Evolutionary conservation across 2,797 vertebrate species (phyloP).

Genomic region (Myotis findleyi): DNA sequence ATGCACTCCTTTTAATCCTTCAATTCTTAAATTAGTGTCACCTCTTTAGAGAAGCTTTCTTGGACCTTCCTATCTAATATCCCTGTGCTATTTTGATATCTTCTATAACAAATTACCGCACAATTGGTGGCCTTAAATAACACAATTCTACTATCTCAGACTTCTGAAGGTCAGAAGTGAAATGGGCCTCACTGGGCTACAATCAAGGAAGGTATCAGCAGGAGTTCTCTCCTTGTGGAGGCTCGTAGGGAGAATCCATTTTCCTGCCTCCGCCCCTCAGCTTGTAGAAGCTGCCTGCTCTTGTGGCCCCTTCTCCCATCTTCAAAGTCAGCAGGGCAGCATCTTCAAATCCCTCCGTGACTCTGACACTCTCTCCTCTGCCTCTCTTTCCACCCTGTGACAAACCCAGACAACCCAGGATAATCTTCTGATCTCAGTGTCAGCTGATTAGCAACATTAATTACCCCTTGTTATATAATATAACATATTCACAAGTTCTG

Average conservation of each 20-base stretch:
- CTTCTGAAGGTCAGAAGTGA: neutral
- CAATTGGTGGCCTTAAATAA: neutral
- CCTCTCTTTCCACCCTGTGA: neutral
- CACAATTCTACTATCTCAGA: neutral
- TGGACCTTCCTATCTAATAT: neutral
- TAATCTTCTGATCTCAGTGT: neutral
- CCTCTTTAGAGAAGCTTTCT: neutral
- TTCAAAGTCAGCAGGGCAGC: neutral
- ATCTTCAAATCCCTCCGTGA: neutral
- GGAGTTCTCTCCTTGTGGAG: neutral
- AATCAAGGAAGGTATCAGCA: neutral
- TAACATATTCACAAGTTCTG: neutral
- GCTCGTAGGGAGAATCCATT: neutral
- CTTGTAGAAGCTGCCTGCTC: neutral
- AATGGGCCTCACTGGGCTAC: slow-evolving; percentile 2
- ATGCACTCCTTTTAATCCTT: neutral
- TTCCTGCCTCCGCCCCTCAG: neutral
- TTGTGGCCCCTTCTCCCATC: neutral
- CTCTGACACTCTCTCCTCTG: neutral
- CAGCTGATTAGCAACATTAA: neutral
- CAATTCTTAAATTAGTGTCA: neutral
- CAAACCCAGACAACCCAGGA: neutral
- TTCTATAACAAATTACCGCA: neutral
- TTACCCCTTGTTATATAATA: neutral
- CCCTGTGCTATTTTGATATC: neutral